These are phyloP conservation scores for Teleopsis dalmanni DNA, from an alignment of 1,140 invertebrate species.

Conservation along the genomic window DNA sequence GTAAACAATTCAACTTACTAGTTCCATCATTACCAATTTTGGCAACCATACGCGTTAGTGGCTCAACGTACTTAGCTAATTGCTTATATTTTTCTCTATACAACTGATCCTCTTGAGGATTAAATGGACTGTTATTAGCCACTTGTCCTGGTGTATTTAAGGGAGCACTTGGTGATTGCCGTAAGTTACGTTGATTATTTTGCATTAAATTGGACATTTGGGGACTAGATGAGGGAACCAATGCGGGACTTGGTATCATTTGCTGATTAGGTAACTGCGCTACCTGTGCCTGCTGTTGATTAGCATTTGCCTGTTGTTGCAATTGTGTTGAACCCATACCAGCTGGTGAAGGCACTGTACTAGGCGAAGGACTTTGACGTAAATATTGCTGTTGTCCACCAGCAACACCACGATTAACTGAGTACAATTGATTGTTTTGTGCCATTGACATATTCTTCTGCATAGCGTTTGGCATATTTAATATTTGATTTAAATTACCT, in stretches of 20 bases:
- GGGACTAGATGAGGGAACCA: slow-evolving; percentile 62
- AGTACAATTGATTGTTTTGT: slow-evolving; percentile 31
- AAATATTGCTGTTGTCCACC: slow-evolving; percentile 43
- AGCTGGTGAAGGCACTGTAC: slow-evolving; percentile 12
- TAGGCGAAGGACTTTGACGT: slow-evolving; percentile 47
- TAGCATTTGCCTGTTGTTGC: slow-evolving; percentile 18
- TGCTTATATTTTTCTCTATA: slow-evolving; percentile 89
- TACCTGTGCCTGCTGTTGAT: slow-evolving; percentile 21
- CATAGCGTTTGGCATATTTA: slow-evolving; percentile 30
- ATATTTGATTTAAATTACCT: slow-evolving; percentile 27
- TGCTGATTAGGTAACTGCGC: slow-evolving; percentile 31
- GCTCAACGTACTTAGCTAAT: slow-evolving; percentile 88
- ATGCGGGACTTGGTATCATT: slow-evolving; percentile 63
- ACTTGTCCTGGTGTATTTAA: slow-evolving; percentile 72
- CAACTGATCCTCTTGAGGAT: slow-evolving; percentile 68
- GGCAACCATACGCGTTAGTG: slow-evolving; percentile 77
- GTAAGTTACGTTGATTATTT: slow-evolving; percentile 47
- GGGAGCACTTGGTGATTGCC: slow-evolving; percentile 70
- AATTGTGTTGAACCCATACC: slow-evolving; percentile 9
- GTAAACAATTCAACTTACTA: slow-evolving; percentile 17
- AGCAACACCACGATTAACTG: slow-evolving; percentile 43
- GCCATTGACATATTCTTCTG: slow-evolving; percentile 27
- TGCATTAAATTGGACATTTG: slow-evolving; percentile 52
- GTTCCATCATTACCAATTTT: slow-evolving; percentile 74
- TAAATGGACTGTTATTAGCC: slow-evolving; percentile 61